Evolutionary conservation across 2,113 vertebrate species (phyloP).

Genomic region (Lamprotornis superbus): DNA sequence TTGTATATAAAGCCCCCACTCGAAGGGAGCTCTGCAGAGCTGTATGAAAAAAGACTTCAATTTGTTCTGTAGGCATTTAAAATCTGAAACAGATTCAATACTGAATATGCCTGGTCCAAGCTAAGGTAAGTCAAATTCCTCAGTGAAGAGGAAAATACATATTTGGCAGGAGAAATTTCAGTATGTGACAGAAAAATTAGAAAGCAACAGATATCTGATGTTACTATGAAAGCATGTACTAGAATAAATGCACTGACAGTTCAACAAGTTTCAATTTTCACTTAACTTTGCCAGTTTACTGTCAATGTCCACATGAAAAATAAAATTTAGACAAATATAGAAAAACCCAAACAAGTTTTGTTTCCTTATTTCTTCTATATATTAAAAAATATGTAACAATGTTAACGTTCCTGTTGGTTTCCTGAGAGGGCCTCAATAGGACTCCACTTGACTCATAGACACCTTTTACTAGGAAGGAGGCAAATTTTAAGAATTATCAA

Average conservation of each 20-base stretch:
- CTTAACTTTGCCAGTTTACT: not conserved
- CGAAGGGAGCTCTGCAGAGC: not conserved
- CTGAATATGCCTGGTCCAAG: not conserved
- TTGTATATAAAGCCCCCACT: not conserved
- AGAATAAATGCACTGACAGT: not conserved
- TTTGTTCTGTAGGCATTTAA: not conserved
- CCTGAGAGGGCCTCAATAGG: not conserved
- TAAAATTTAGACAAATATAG: not conserved
- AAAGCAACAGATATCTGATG: not conserved
- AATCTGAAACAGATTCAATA: not conserved
- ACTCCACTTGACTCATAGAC: not conserved
- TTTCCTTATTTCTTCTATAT: not conserved
- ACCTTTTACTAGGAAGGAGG: not conserved
- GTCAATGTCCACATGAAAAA: not conserved
- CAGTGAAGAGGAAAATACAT: not conserved
- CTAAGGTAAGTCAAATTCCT: not conserved
- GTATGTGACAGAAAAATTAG: not conserved
- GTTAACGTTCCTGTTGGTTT: not conserved
- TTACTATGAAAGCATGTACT: not conserved
- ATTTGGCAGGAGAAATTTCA: not conserved
- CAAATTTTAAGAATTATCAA: not conserved
- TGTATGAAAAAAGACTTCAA: not conserved
- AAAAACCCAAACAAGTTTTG: not conserved
- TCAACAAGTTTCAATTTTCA: not conserved
- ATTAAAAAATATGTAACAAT: not conserved